phyloP scores from a whole-genome alignment of 2,888 invertebrate species.

The Epinotia bilunana region DNA sequence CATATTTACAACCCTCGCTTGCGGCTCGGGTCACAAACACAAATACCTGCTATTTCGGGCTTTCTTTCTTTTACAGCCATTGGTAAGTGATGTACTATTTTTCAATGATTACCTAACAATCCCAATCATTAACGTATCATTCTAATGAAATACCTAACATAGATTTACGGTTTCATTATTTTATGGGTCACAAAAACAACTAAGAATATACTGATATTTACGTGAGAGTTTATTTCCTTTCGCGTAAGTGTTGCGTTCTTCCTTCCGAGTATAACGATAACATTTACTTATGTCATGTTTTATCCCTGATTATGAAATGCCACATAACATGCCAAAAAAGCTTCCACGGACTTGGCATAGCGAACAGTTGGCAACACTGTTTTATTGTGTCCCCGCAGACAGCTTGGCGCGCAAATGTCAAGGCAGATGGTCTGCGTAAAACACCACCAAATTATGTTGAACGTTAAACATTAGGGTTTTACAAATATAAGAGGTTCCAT shows the following conservation, averaged over 20 bases:
- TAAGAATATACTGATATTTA: slow-evolving; percentile 1
- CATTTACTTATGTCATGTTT: slow-evolving; percentile 8
- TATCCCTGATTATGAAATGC: slow-evolving; percentile 28
- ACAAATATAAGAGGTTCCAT: slow-evolving; percentile 29
- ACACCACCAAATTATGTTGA: slow-evolving; percentile 32
- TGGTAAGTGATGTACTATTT: too few species aligned
- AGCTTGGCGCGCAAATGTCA: slow-evolving; percentile 77
- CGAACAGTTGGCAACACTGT: slow-evolving; percentile 60
- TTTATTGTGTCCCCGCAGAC: slow-evolving; percentile 62
- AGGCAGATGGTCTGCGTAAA: slow-evolving; percentile 53
- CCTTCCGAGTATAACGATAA: slow-evolving; percentile 2
- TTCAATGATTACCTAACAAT: background rate
- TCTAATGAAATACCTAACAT: background rate
- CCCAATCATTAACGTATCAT: background rate
- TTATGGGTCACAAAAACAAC: slow-evolving; percentile 14
- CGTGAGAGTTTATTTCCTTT: slow-evolving; percentile 8
- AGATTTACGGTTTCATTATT: slow-evolving; percentile 28
- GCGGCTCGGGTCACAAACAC: too few species aligned
- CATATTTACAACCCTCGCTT: too few species aligned
- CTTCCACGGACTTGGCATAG: slow-evolving; percentile 53
- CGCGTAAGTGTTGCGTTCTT: slow-evolving; percentile 11
- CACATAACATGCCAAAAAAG: slow-evolving; percentile 35
- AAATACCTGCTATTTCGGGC: too few species aligned
- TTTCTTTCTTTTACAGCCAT: too few species aligned
- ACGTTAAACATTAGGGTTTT: slow-evolving; percentile 10